Conservation (phyloP, 2,888 invertebrate genomes). For the Petrophora chlorosata region DNA sequence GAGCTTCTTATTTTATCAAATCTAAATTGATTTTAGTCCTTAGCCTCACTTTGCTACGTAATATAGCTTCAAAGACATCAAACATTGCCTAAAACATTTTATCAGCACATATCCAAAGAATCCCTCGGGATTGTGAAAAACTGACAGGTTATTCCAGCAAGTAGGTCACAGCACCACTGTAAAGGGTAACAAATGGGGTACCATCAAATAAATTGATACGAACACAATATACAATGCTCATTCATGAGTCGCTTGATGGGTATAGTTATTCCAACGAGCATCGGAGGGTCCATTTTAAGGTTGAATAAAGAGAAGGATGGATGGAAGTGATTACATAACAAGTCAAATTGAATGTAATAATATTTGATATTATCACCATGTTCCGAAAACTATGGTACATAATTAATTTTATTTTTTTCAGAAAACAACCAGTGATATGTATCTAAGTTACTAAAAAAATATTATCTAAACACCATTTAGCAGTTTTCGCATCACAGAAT, state of each 20-base stretch:
- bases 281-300: conserved; percentile 7
- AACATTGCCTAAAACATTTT: background rate
- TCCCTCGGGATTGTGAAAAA: conserved; percentile 17
- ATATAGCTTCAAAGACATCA: too few relatives aligned
- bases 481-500: too few relatives aligned
- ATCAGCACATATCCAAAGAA: conserved; percentile 14
- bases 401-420: too few relatives aligned
- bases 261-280: conserved; percentile 13
- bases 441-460: too few relatives aligned
- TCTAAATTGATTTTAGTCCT: too few relatives aligned
- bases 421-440: too few relatives aligned
- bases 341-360: too few relatives aligned
- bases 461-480: too few relatives aligned
- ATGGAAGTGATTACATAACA: background rate
- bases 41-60: too few relatives aligned
- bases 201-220: conserved; percentile 28
- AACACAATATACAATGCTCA: conserved; percentile 20
- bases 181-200: conserved; percentile 24
- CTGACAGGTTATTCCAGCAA: conserved; percentile 20
- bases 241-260: conserved; percentile 13
- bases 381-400: too few relatives aligned
- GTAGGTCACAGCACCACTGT: conserved; percentile 25
- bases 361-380: too few relatives aligned
- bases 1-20: too few relatives aligned
- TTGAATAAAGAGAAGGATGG: background rate